These are phyloP conservation scores for Cyclopterus lumpus DNA, from an alignment of 2,797 vertebrate species.

Conservation along the genomic window DNA sequence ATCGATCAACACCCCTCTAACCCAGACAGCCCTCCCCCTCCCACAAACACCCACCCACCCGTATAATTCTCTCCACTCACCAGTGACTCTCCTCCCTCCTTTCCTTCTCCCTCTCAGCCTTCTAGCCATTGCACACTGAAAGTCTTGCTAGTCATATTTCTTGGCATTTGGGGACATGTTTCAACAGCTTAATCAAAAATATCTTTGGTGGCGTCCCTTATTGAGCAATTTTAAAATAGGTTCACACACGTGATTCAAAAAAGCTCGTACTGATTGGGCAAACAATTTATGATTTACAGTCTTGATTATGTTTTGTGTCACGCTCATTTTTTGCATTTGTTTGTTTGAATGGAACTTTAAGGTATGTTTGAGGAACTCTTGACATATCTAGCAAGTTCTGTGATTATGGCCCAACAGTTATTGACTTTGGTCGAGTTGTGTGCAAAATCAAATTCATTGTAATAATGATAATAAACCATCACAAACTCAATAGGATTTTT, in stretches of 20 bases:
- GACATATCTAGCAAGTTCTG: background rate
- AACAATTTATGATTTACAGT: too few relatives aligned
- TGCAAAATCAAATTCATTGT: background rate
- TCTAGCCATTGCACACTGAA: background rate
- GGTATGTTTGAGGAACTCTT: background rate
- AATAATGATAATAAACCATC: too few relatives aligned
- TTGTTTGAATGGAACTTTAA: background rate
- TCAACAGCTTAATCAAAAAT: background rate
- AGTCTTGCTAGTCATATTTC: background rate
- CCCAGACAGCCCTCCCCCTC: conserved; percentile 66
- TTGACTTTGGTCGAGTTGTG: background rate
- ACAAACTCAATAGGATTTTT: background rate
- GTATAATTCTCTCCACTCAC: conserved; percentile 46
- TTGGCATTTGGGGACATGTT: background rate
- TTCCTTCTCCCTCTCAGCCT: background rate
- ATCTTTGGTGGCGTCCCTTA: too few relatives aligned
- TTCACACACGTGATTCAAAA: too few relatives aligned
- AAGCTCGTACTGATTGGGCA: too few relatives aligned
- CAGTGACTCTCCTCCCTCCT: conserved; percentile 43
- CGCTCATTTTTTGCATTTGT: too few relatives aligned
- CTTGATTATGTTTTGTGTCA: background rate
- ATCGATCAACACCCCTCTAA: conserved; percentile 77
- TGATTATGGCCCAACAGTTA: background rate
- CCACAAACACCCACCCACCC: background rate
- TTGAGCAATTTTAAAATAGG: too few relatives aligned